Evolutionary conservation across 2,113 vertebrate genomes (phyloP).

Genomic region (Budorcas taxicolor): DNA sequence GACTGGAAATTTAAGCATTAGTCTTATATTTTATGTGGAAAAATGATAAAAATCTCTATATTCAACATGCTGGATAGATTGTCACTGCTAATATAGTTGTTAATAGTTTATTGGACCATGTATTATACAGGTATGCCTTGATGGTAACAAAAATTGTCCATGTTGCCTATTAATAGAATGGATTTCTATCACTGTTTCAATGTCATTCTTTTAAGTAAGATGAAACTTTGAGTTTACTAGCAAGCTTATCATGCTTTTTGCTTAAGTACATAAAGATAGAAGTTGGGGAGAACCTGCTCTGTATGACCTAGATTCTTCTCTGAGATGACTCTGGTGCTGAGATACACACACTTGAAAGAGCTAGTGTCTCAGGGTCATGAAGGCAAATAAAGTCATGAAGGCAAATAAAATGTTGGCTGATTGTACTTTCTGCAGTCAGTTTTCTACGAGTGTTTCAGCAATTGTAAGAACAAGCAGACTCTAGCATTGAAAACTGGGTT

Average conservation of each 20-base stretch:
- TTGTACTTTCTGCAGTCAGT: neutral
- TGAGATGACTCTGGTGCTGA: neutral
- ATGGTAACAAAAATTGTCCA: neutral
- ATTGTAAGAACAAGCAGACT: neutral
- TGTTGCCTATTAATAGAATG: neutral
- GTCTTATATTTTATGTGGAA: neutral
- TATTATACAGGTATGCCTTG: neutral
- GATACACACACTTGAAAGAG: neutral
- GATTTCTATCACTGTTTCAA: neutral
- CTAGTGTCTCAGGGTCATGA: neutral
- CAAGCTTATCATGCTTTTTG: neutral
- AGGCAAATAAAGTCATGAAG: too few species aligned
- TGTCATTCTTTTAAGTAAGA: neutral
- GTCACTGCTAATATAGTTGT: neutral
- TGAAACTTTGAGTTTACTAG: constrained; percentile 30
- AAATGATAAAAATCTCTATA: neutral
- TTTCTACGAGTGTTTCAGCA: neutral
- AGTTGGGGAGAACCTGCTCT: neutral
- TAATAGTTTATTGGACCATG: neutral
- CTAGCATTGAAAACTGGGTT: neutral
- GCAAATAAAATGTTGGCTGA: neutral
- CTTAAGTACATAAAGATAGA: neutral
- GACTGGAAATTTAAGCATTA: neutral
- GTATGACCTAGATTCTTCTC: neutral
- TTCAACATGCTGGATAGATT: neutral